Evolutionary conservation across 2,888 invertebrate species (phyloP).

Genomic region (Papilio gigon): DNA sequence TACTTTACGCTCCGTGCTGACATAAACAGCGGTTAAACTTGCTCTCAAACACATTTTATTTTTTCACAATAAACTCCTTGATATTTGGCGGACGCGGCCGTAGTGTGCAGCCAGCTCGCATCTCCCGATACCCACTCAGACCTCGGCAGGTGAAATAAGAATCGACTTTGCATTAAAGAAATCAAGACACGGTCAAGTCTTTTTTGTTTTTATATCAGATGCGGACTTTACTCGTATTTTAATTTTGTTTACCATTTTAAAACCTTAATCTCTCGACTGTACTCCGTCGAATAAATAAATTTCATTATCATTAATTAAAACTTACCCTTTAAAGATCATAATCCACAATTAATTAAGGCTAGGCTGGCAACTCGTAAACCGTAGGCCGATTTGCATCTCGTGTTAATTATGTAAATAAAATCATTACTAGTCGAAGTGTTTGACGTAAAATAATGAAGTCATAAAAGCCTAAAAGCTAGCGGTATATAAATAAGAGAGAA

Average conservation of each 20-base stretch:
- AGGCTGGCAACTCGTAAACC: slow-evolving; percentile 44
- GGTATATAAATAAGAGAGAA: slow-evolving; percentile 71
- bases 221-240: slow-evolving; percentile 17
- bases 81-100: slow-evolving; percentile 54
- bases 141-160: slow-evolving; percentile 51
- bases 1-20: slow-evolving; percentile 74
- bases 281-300: slow-evolving; percentile 37
- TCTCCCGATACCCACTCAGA: slow-evolving; percentile 62
- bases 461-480: slow-evolving; percentile 72
- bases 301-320: slow-evolving; percentile 44
- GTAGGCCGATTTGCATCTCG: slow-evolving; percentile 57
- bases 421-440: slow-evolving; percentile 54
- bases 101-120: slow-evolving; percentile 51
- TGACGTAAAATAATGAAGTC: slow-evolving; percentile 60
- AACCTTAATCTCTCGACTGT: slow-evolving; percentile 27
- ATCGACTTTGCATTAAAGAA: slow-evolving; percentile 26
- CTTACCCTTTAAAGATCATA: slow-evolving; percentile 45
- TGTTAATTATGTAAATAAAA: slow-evolving; percentile 69
- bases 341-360: slow-evolving; percentile 58
- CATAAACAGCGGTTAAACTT: slow-evolving; percentile 69
- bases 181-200: slow-evolving; percentile 36
- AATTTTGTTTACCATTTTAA: slow-evolving; percentile 15
- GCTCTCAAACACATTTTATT: slow-evolving; percentile 68
- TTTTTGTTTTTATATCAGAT: slow-evolving; percentile 16
- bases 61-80: slow-evolving; percentile 69